Percentiles rank a stretch among this genome's conserved stretches.
Evolutionary conservation across 2,888 invertebrate species (phyloP).

Genomic region (Odontomyia ornata): DNA sequence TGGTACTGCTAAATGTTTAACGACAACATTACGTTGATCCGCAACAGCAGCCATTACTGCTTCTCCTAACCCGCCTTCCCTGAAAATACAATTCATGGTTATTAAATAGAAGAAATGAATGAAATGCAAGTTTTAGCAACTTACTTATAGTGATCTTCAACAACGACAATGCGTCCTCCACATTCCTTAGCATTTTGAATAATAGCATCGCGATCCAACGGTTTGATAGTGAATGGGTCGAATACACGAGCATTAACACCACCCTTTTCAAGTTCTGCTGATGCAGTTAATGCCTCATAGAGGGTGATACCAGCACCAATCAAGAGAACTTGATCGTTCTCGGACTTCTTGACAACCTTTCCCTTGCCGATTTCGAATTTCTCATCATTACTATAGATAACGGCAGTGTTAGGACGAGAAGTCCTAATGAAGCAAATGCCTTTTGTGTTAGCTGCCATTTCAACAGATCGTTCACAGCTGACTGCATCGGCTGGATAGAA

Average conservation of each 20-base stretch:
- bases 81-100: slow-evolving; percentile 49
- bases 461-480: slow-evolving; percentile 91
- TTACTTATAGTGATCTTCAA: slow-evolving; percentile 97
- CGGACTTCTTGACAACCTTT: slow-evolving; percentile 79
- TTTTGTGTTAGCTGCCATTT: slow-evolving; percentile 92
- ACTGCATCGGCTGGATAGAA: slow-evolving; percentile 94
- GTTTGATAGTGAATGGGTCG: slow-evolving; percentile 97
- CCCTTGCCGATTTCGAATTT: slow-evolving; percentile 81
- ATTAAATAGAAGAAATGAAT: neutral
- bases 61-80: slow-evolving; percentile 91
- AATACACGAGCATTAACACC: slow-evolving; percentile 83
- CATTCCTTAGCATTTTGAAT: slow-evolving; percentile 78
- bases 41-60: slow-evolving; percentile 88
- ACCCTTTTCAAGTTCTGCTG: slow-evolving; percentile 74
- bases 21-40: slow-evolving; percentile 73
- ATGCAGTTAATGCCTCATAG: slow-evolving; percentile 88
- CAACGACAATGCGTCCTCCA: slow-evolving; percentile 86
- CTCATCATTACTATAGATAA: slow-evolving; percentile 87
- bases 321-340: slow-evolving; percentile 82
- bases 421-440: slow-evolving; percentile 97
- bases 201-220: slow-evolving; percentile 84
- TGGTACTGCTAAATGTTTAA: slow-evolving; percentile 82
- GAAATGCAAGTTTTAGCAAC: slow-evolving; percentile 64
- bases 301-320: slow-evolving; percentile 95
- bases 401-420: slow-evolving; percentile 87